A percentile compares a stretch with the other conserved stretches of the same genome.
These are phyloP conservation scores for Ispidina picta DNA, from an alignment of 2,797 vertebrate genomes.

Conservation along the genomic window DNA sequence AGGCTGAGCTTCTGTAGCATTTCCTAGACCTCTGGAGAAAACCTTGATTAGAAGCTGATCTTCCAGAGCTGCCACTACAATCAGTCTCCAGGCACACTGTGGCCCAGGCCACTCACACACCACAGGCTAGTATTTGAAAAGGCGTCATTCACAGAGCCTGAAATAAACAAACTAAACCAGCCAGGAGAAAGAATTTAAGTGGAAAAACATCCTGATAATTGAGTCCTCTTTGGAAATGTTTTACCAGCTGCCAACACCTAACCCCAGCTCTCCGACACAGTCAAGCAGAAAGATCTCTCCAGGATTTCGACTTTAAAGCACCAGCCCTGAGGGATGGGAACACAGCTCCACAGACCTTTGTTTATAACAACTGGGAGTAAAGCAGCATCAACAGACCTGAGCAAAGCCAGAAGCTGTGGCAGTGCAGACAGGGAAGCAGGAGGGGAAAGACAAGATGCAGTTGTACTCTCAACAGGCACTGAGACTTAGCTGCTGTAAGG, in stretches of 20 bases:
- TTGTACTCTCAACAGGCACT: not conserved
- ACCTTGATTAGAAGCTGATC: not conserved
- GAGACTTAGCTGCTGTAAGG: not conserved
- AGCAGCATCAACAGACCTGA: not conserved
- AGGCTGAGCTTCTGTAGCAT: not conserved
- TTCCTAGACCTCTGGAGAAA: not conserved
- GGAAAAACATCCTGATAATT: constrained; percentile 5
- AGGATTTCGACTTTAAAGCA: not conserved
- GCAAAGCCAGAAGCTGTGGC: not conserved
- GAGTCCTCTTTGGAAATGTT: not conserved
- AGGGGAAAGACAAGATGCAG: not conserved
- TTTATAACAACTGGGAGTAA: not conserved
- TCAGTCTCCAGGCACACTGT: not conserved
- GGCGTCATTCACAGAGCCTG: not conserved
- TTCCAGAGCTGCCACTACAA: not conserved
- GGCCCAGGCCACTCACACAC: not conserved
- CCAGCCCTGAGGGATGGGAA: not conserved
- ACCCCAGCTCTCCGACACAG: not conserved
- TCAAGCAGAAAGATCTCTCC: not conserved
- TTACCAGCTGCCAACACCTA: not conserved
- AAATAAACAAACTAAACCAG: constrained; percentile 10
- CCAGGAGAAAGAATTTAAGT: constrained; percentile 20
- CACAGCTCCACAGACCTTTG: not conserved
- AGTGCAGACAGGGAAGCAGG: rapidly evolving
- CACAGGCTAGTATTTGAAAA: constrained; percentile 4